Percentiles rank a stretch among this genome's conserved stretches.
These are phyloP conservation scores for Hipposideros armiger DNA, from an alignment of 2,113 vertebrate species.

Conservation along the genomic window DNA sequence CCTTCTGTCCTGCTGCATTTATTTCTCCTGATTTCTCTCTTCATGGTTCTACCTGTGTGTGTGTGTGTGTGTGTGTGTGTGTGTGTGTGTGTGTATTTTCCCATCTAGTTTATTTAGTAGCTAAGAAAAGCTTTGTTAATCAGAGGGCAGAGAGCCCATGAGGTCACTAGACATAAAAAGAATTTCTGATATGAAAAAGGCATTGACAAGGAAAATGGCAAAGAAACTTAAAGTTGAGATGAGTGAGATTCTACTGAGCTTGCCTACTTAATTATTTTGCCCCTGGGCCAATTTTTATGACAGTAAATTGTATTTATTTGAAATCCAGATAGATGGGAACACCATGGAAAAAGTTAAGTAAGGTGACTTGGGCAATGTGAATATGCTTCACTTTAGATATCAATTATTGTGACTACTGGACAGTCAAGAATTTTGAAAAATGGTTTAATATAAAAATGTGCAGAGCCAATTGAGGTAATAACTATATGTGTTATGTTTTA, in stretches of 20 bases:
- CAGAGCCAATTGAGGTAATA: not conserved
- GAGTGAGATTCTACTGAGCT: conserved; percentile 19
- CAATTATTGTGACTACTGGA: conserved; percentile 20
- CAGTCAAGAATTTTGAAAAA: conserved; percentile 7
- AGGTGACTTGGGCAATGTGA: not conserved
- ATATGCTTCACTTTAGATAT: not conserved
- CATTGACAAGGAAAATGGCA: not conserved
- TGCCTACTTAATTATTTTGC: conserved; percentile 16
- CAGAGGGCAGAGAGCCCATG: not conserved
- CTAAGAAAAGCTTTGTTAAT: not conserved
- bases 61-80: no score
- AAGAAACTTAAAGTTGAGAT: conserved; percentile 12
- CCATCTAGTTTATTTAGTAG: not conserved
- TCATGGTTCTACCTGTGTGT: not conserved
- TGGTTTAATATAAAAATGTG: conserved; percentile 13
- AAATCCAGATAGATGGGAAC: not conserved
- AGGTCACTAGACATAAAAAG: not conserved
- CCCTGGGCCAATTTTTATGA: not conserved
- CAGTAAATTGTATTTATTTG: conserved; percentile 47
- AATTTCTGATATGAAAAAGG: not conserved
- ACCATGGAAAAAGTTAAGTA: not conserved
- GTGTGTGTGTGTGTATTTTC: no score
- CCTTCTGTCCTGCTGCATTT: not conserved
- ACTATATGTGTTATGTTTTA: not conserved
- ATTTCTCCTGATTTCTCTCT: not conserved